Evolutionary conservation across 64 coral and sea anemone species (phyloP), one percentile per base, ranked within the genome.

Genomic region (Porites lutea): DNA sequence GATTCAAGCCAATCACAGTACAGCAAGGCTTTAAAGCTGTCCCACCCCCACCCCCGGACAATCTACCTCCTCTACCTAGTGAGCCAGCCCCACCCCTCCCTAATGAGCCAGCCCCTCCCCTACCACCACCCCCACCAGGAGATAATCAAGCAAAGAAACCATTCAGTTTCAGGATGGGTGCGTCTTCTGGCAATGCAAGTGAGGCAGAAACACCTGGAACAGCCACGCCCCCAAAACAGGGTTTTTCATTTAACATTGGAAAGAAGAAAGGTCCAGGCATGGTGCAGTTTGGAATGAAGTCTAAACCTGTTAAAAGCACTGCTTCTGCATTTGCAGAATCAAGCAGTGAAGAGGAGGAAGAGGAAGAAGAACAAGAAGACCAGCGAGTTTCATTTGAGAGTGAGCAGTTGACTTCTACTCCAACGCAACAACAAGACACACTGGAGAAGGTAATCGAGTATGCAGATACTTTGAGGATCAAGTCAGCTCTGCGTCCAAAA

Each of bases 391-490:
- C 66, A 20, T 89, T 87, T 37, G 95, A 94, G 22, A 88, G 91
- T 54, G 95, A 93, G 45, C 72, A 87, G 19, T 78, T 93, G 48
- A 75, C 91, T 12, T 96, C 95, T 4, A 88, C 87, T 23, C 66
- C 72, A 16, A 73, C 86, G 11, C 91, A 96, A 52, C 95, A 96
- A 55, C 80, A 96, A 71, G 95, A 96, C 53, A 72, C 93, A 13
- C 88, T 96, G 13, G 92, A 85, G 65, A 96, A 96, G 73, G 95
- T 83, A 68, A 96, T 96, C 15, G 95, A 96, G 68, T 96, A 96
- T 91, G 95, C 95, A n/a, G 95, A 96, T 66, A 96, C 95, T 65
- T 78, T 96, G 19, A 88, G 88, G 79, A 67, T 88, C 23, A 89
- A 93, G 37, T 71, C 77, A 21, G 88, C 87, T 5, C 82, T 91